Conservation (phyloP, 2,888 invertebrate genomes). For the Oasisia sp. region DNA sequence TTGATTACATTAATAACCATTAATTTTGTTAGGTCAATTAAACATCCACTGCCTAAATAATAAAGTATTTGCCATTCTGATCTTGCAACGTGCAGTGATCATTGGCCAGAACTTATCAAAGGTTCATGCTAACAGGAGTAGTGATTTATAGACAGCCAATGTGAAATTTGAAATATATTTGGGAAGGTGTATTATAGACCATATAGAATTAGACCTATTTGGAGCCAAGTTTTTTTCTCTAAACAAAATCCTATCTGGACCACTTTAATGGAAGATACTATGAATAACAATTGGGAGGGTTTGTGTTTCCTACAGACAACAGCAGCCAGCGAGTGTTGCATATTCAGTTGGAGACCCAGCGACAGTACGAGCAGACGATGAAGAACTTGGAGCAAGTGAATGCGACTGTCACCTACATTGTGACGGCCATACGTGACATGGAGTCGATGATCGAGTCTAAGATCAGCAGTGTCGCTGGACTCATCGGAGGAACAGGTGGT, state of each 20-base stretch:
- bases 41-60: background rate
- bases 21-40: background rate
- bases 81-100: no score
- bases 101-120: no score
- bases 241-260: background rate
- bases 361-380: slow-evolving; percentile 48
- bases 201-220: background rate
- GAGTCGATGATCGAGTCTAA: slow-evolving; percentile 50
- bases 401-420: slow-evolving; percentile 48
- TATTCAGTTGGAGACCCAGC: slow-evolving; percentile 49
- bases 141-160: background rate
- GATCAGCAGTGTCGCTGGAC: slow-evolving; percentile 53
- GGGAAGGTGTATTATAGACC: background rate
- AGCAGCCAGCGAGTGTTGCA: slow-evolving; percentile 48
- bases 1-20: background rate
- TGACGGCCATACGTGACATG: slow-evolving; percentile 49
- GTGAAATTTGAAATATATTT: slow-evolving; percentile 7
- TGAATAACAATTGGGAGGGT: background rate
- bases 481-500: slow-evolving; percentile 50
- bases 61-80: background rate
- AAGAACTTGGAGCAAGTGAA: slow-evolving; percentile 55
- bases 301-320: slow-evolving; percentile 43
- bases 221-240: background rate
- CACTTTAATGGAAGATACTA: background rate
- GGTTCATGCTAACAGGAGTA: no score